Conservation (phyloP, 2,888 invertebrate species). For the Chymomyza procnemis region DNA sequence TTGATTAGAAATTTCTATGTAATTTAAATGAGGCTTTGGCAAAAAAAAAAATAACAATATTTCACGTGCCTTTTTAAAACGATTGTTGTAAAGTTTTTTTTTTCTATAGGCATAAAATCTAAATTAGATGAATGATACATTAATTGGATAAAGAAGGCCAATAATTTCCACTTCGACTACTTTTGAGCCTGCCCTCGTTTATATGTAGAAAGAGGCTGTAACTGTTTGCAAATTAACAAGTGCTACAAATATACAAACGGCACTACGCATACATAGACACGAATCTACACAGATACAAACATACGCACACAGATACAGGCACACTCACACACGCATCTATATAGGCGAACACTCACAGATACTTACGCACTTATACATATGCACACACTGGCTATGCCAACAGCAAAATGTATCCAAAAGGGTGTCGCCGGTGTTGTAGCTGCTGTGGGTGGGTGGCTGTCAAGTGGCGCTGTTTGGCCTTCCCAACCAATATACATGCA, state of each 20-base stretch:
- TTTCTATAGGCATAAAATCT: no score
- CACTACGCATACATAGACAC: conserved; percentile 10
- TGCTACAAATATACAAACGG: conserved; percentile 41
- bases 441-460: conserved; percentile 34
- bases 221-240: conserved; percentile 58
- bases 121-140: no score
- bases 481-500: conserved; percentile 25
- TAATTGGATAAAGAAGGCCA: no score
- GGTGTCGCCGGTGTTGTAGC: conserved; percentile 49
- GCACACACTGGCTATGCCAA: conserved; percentile 2
- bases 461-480: conserved; percentile 20
- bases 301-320: not conserved
- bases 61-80: no score
- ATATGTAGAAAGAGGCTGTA: conserved; percentile 46
- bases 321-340: not conserved
- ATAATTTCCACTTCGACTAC: no score
- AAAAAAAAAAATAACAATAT: no score
- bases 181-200: not conserved
- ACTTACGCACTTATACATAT: not conserved
- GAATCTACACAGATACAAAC: conserved; percentile 10
- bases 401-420: conserved; percentile 49
- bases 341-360: not conserved
- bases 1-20: no score
- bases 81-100: no score
- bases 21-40: no score